Evolutionary conservation across 2,888 invertebrate species (phyloP).

Genomic region (Athrips mouffetella): DNA sequence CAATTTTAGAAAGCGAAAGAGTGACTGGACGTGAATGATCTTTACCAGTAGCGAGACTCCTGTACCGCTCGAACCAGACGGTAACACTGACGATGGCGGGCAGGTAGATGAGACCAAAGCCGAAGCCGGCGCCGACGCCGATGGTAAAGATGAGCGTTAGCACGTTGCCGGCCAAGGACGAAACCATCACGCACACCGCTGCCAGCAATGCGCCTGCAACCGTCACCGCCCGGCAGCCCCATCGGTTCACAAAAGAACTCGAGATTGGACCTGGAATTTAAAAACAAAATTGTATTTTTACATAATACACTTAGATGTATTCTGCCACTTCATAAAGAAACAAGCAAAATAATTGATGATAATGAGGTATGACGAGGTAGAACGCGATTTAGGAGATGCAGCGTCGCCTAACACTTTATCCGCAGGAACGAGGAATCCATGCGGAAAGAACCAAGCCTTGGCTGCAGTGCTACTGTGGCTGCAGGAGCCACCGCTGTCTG

Average conservation of each 20-base stretch:
- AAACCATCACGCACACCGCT: conserved; percentile 85
- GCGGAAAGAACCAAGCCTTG: too few species aligned
- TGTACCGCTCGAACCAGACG: conserved; percentile 95
- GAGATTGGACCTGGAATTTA: conserved; percentile 91
- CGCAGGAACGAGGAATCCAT: too few species aligned
- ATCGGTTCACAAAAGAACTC: conserved; percentile 95
- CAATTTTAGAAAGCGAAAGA: neutral
- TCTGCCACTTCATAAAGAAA: too few species aligned
- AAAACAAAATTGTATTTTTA: too few species aligned
- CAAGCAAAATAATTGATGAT: too few species aligned
- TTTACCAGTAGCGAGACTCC: conserved; percentile 93
- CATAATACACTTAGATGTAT: too few species aligned
- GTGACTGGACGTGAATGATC: neutral
- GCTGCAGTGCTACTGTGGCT: too few species aligned
- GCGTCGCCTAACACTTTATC: too few species aligned
- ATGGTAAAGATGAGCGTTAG: conserved; percentile 93
- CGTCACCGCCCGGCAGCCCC: conserved; percentile 94
- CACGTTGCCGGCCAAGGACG: conserved; percentile 90
- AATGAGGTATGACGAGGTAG: too few species aligned
- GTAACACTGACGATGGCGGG: conserved; percentile 99
- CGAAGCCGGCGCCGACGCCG: conserved; percentile 95
- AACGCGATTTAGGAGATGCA: too few species aligned
- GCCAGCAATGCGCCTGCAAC: conserved; percentile 92
- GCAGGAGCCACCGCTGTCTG: too few species aligned
- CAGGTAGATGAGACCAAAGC: conserved; percentile 97